Base-by-base conservation (phyloP, 2,113 vertebrate genomes). In the Zosterops borbonicus region DNA sequence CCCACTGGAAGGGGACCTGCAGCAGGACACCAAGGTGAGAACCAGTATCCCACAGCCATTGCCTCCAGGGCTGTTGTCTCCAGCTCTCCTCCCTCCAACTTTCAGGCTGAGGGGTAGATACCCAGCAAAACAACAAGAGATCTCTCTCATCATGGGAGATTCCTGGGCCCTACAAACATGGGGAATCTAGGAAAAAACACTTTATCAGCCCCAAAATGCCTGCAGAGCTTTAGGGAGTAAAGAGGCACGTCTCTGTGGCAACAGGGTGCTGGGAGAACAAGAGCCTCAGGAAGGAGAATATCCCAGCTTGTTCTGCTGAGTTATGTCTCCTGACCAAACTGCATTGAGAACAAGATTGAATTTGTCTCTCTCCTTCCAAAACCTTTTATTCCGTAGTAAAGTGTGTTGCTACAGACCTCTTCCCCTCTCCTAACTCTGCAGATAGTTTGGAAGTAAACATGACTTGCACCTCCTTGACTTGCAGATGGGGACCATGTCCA, bases 1-100 rank as follows among this genome's bases (percentile, higher is more conserved):
- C 94, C 96, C 56, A 0, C 39, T 94, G 33, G 98, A 99, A 81
- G 95, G 97, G 22, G 97, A 98, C 94, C 97, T 99, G 90, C 97
- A 96, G 71, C 97, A 96, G 59, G 96, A 98, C 77, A 90, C 97
- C 56, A 99, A 98, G 97, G 99, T 99, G 95, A 95, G 98, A 76
- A 68, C 7, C 62, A 42, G 53, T 3, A 6, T 44, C 25, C 25
- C 62, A 23, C 7, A 18, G 47, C 41, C 1, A 1, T 29, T 15
- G 63, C 41, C 11, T 17, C 16, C 19, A 4, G 58, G 37, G 47
- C 71, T 58, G 39, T 15, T 56, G 29, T 19, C 52, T 39, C 60
- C 49, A 60, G 21, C 18, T 74, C 60, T 94, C 75, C 96, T 90
- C 87, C 90, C 82, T 18, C 15, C 90, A 84, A 1, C 33, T 75